phyloP scores from a whole-genome alignment of 2,113 vertebrate species.

The Burhinus bistriatus region DNA sequence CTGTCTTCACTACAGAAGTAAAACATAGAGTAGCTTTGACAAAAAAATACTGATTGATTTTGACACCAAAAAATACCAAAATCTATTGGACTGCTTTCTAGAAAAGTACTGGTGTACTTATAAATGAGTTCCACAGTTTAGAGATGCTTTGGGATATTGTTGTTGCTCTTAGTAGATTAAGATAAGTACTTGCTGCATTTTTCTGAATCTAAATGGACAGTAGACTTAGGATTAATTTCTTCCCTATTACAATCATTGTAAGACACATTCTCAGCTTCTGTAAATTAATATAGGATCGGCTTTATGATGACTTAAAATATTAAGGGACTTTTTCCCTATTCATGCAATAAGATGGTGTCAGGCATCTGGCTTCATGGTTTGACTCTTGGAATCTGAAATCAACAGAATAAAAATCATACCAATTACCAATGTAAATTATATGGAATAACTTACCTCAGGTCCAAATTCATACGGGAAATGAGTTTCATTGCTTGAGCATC shows the following conservation, averaged over 20 bases:
- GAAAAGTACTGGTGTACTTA: not conserved
- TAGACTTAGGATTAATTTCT: not conserved
- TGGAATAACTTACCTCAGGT: not conserved
- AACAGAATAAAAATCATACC: not conserved
- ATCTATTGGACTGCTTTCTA: not conserved
- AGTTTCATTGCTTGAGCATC: not conserved
- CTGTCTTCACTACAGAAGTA: not conserved
- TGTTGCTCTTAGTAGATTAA: not conserved
- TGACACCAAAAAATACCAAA: not conserved
- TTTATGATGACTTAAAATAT: not conserved
- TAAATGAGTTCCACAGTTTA: not conserved
- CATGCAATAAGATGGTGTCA: not conserved
- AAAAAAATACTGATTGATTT: not conserved
- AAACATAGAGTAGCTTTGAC: not conserved
- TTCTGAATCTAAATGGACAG: not conserved
- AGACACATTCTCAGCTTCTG: not conserved
- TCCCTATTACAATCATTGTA: not conserved
- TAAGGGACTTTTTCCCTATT: not conserved
- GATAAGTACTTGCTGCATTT: not conserved
- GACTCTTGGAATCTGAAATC: not conserved
- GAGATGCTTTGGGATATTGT: not conserved
- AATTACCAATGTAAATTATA: not conserved
- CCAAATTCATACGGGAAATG: not conserved
- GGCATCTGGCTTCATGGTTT: not conserved
- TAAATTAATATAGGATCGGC: not conserved